Evolutionary conservation across 2,113 vertebrate species (phyloP).

Genomic region (Paratilapia polleni): DNA sequence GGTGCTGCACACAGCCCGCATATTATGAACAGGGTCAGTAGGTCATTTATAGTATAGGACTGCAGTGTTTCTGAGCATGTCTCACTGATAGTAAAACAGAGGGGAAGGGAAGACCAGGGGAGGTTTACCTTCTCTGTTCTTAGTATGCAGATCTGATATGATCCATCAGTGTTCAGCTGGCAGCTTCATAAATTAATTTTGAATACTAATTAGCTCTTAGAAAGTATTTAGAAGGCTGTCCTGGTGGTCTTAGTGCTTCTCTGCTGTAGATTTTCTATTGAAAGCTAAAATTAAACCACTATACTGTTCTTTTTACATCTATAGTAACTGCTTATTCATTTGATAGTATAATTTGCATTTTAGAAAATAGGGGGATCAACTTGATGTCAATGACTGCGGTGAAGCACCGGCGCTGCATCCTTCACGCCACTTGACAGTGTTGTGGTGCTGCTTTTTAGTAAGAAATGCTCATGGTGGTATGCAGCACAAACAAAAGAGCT

Average conservation of each 20-base stretch:
- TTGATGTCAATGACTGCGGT: not conserved
- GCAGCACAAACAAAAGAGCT: conserved; percentile 24
- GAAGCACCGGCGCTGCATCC: conserved; percentile 6
- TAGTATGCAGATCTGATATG: conserved; percentile 39
- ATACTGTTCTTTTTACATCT: not conserved
- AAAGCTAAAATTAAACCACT: not conserved
- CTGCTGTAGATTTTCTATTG: not conserved
- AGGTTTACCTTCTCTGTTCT: not conserved
- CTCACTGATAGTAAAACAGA: not conserved
- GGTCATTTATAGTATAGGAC: conserved; percentile 66
- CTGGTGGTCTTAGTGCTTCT: not conserved
- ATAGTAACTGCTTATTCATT: not conserved
- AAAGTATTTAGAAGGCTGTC: conserved; percentile 21
- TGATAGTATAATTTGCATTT: not conserved
- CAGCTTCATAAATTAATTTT: conserved; percentile 40
- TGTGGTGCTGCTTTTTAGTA: not conserved
- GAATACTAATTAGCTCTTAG: conserved; percentile 36
- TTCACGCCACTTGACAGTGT: conserved; percentile 7
- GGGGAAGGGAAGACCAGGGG: not conserved
- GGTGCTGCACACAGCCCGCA: conserved; percentile 17
- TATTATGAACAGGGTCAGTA: conserved; percentile 75
- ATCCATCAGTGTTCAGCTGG: conserved; percentile 28
- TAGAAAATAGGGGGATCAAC: not conserved
- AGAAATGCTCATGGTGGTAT: not conserved
- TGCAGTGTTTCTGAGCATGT: conserved; percentile 18